A percentile compares a stretch with the other conserved stretches of the same genome.
Conservation (phyloP, 2,113 vertebrate species). For the Phylloscopus trochilus region DNA sequence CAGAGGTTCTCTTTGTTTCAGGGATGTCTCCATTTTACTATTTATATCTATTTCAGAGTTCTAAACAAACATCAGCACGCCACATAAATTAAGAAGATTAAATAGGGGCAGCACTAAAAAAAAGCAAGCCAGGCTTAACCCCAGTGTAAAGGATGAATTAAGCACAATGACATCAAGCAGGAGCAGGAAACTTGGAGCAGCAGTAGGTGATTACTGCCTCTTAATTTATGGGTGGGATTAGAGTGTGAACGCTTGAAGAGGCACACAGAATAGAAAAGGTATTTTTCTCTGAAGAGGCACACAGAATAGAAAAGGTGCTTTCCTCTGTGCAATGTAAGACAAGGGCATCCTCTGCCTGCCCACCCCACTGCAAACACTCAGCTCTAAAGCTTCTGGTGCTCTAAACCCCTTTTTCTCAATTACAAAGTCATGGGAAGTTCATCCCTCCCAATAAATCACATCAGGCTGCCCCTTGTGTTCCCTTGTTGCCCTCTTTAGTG, state of each 20-base stretch:
- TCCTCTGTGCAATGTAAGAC: neutral
- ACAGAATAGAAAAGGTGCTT: neutral
- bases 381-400: neutral
- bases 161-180: slow-evolving; percentile 17
- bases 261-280: neutral
- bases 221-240: slow-evolving; percentile 35
- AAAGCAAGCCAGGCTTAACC: slow-evolving; percentile 8
- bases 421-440: neutral
- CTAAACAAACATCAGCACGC: neutral
- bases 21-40: neutral
- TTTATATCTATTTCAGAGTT: neutral
- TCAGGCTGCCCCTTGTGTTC: neutral
- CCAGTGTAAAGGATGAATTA: neutral
- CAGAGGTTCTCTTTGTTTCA: neutral
- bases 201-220: neutral
- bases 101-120: neutral
- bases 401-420: neutral
- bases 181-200: neutral
- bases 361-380: neutral
- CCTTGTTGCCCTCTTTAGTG: neutral
- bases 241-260: neutral
- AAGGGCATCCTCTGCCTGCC: neutral
- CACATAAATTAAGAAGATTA: slow-evolving; percentile 31
- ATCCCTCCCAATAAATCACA: neutral
- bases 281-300: neutral